These are phyloP conservation scores for Paradoxurus hermaphroditus DNA, from an alignment of 2,113 vertebrate species.

Conservation along the genomic window DNA sequence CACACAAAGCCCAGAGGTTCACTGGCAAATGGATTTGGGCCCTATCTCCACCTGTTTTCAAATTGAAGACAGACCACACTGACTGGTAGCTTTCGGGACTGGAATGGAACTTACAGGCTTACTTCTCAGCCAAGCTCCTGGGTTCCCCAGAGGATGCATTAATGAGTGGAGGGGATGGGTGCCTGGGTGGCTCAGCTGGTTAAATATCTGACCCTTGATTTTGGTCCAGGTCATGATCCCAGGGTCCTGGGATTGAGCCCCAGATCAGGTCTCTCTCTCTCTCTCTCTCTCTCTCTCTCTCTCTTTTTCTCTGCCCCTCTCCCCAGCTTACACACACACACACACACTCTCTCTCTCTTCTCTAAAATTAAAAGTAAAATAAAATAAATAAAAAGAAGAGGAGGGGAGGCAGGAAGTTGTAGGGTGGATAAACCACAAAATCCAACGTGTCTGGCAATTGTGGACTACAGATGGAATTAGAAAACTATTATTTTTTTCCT, in stretches of 20 bases:
- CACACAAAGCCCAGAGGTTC: not conserved
- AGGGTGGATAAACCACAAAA: not conserved
- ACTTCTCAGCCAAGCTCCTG: not conserved
- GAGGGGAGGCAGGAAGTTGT: not conserved
- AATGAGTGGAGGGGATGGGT: not conserved
- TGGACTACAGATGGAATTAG: not conserved
- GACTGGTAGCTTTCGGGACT: not conserved
- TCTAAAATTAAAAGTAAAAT: no score
- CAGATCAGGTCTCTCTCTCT: no score
- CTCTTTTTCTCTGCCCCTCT: no score
- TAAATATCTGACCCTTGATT: no score
- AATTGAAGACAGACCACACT: not conserved
- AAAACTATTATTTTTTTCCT: not conserved
- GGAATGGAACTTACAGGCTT: not conserved
- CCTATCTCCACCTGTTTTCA: not conserved
- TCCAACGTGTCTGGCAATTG: not conserved
- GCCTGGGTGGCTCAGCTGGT: no score
- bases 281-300: no score
- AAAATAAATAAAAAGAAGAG: not conserved
- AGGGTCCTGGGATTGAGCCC: no score
- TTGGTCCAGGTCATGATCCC: no score
- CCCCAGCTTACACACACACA: no score
- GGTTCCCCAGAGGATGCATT: not conserved
- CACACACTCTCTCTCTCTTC: no score
- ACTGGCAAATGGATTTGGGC: not conserved